phyloP scores from a whole-genome alignment of 2,797 vertebrate species.

The Xenops minutus region DNA sequence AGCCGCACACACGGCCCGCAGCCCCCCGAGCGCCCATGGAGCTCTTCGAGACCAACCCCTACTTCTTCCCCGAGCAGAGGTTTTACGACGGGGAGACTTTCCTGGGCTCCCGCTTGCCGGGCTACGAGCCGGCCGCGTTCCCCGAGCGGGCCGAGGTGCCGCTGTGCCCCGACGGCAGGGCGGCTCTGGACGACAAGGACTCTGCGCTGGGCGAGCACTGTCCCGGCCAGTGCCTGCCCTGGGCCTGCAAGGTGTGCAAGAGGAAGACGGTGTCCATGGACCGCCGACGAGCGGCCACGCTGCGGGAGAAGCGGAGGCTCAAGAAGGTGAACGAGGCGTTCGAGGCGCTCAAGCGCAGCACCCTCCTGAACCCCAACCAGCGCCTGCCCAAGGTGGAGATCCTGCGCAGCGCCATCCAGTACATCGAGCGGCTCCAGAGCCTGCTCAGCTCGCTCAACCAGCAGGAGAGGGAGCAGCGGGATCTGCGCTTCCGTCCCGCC shows the following conservation, averaged over 20 bases:
- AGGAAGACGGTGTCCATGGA: slow-evolving; percentile 94
- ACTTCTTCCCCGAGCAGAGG: slow-evolving; percentile 94
- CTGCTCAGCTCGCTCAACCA: slow-evolving; percentile 95
- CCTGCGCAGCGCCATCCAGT: slow-evolving; percentile 96
- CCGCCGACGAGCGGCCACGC: slow-evolving; percentile 89
- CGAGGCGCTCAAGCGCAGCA: slow-evolving; percentile 95
- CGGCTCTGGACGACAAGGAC: slow-evolving; percentile 86
- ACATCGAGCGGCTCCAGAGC: slow-evolving; percentile 96
- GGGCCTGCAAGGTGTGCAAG: slow-evolving; percentile 97
- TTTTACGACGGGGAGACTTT: slow-evolving; percentile 95
- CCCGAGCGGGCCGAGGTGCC: slow-evolving; percentile 85
- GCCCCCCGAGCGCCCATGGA: slow-evolving; percentile 82
- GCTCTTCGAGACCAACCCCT: slow-evolving; percentile 97
- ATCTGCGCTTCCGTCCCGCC: slow-evolving; percentile 79
- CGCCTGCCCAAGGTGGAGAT: slow-evolving; percentile 98
- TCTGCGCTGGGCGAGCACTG: slow-evolving; percentile 84
- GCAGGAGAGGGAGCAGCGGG: slow-evolving; percentile 88
- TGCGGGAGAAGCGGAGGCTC: slow-evolving; percentile 92
- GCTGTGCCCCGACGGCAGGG: slow-evolving; percentile 79
- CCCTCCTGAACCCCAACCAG: slow-evolving; percentile 96
- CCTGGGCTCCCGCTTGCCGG: slow-evolving; percentile 86
- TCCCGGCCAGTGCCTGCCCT: slow-evolving; percentile 93
- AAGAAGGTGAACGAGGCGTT: slow-evolving; percentile 99
- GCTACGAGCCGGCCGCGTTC: slow-evolving; percentile 84
- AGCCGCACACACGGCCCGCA: slow-evolving; percentile 69